Conservation (phyloP, 2,888 invertebrate species). For the Psylliodes chrysocephalus region DNA sequence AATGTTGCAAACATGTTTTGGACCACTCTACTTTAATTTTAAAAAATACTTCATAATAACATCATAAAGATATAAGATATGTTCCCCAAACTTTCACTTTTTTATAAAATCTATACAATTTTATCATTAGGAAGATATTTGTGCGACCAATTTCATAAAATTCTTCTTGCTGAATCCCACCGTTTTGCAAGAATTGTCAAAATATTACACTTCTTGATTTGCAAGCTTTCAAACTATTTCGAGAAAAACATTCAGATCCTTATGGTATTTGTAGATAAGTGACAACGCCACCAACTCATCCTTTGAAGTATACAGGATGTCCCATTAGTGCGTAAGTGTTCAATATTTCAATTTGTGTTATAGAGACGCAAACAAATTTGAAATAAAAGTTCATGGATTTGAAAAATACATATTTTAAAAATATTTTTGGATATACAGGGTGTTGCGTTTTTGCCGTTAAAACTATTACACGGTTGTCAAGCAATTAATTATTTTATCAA, state of each 20-base stretch:
- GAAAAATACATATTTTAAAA: no score
- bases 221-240: background rate
- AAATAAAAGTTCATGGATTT: no score
- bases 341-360: no score
- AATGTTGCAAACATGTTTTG: background rate
- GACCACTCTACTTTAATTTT: background rate
- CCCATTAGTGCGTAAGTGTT: no score
- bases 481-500: no score
- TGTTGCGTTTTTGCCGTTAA: no score
- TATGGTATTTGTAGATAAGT: background rate
- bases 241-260: background rate
- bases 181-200: conserved; percentile 35
- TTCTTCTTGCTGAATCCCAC: conserved; percentile 33
- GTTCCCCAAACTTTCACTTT: conserved; percentile 21
- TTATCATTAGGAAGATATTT: conserved; percentile 23
- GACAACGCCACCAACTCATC: no score
- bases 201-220: conserved; percentile 11
- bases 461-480: no score
- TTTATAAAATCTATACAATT: conserved; percentile 27
- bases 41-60: background rate
- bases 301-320: no score
- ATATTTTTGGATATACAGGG: no score
- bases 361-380: no score
- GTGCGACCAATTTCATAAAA: conserved; percentile 32
- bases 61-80: conserved; percentile 24